Percentiles rank a stretch among this genome's conserved stretches.
Evolutionary conservation across 2,888 invertebrate species (phyloP).

Genomic region (Drosophila stalkeri): DNA sequence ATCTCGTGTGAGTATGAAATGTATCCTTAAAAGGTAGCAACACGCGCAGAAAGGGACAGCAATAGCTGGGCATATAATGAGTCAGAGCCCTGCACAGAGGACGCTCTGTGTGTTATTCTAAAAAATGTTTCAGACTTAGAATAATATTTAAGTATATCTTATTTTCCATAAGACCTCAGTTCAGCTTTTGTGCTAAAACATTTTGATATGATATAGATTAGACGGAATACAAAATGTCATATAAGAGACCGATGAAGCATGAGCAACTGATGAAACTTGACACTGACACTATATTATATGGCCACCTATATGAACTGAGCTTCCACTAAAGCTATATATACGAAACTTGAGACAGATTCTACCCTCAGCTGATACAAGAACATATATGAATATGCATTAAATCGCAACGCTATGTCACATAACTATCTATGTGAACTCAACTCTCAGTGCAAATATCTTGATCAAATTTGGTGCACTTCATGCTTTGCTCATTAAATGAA

Average conservation of each 20-base stretch:
- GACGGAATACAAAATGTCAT: too few relatives aligned
- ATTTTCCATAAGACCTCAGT: background rate
- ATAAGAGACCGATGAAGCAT: too few relatives aligned
- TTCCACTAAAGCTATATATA: background rate
- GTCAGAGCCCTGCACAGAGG: background rate
- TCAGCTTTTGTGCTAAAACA: background rate
- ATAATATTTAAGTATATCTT: background rate
- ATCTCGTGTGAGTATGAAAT: constrained; percentile 15
- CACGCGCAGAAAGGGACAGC: background rate
- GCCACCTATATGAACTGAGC: constrained; percentile 2
- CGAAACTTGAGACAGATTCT: background rate
- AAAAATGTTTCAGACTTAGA: constrained; percentile 1
- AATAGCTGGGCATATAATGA: background rate
- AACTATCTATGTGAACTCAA: background rate
- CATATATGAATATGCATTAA: background rate
- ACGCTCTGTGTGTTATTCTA: background rate
- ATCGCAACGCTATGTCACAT: background rate
- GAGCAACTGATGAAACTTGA: too few relatives aligned
- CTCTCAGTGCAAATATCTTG: background rate
- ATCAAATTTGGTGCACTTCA: background rate
- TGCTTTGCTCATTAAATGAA: background rate
- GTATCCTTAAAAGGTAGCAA: constrained; percentile 18
- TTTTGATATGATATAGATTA: background rate
- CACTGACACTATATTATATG: background rate
- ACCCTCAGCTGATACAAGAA: background rate